A percentile compares a stretch with the other conserved stretches of the same genome.
Conservation (phyloP, 2,113 vertebrate species). For the Nothocercus julius region DNA sequence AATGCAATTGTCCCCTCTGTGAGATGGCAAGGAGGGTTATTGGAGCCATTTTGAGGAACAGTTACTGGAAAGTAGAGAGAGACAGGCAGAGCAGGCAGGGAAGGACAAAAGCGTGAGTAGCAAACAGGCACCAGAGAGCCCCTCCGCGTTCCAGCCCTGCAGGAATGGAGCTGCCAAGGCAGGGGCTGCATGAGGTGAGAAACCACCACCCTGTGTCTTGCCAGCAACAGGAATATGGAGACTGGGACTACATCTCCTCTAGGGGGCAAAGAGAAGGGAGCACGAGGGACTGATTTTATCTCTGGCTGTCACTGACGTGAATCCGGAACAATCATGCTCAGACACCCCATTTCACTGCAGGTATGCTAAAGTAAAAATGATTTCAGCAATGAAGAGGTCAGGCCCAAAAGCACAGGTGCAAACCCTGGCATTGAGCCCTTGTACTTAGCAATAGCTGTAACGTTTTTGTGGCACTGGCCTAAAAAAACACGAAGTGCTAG, state of each 20-base stretch:
- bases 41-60: conserved; percentile 21
- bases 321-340: neutral
- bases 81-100: neutral
- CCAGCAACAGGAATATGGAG: neutral
- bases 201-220: neutral
- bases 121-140: neutral
- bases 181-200: neutral
- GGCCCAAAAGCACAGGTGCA: neutral
- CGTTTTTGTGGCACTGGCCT: neutral
- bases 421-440: neutral
- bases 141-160: neutral
- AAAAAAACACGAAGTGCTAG: neutral
- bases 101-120: neutral
- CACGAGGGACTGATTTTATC: neutral
- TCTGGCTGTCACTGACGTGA: neutral
- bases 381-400: neutral
- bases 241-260: neutral
- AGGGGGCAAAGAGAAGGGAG: neutral
- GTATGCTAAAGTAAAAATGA: neutral
- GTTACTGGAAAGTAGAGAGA: conserved; percentile 15
- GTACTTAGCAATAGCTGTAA: accelerated
- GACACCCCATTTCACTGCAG: neutral
- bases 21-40: neutral
- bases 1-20: conserved; percentile 49
- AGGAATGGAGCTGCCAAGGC: neutral